Percentiles rank a stretch among this genome's conserved stretches.
Evolutionary conservation across 2,888 invertebrate species (phyloP).

Genomic region (Ochropacha duplaris): DNA sequence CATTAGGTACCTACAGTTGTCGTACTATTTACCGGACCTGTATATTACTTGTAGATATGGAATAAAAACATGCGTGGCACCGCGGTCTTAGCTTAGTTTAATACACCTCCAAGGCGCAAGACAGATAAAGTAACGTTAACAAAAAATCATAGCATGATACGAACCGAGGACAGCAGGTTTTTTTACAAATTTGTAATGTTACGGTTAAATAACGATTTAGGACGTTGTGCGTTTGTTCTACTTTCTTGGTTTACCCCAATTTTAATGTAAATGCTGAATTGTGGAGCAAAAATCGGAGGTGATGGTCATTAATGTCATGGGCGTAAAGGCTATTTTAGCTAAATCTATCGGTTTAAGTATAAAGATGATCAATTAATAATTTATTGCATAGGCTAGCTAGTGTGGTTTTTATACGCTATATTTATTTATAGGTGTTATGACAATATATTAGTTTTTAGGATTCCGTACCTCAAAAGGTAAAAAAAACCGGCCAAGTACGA

Average conservation of each 20-base stretch:
- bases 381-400: too few relatives aligned
- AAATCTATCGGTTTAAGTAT: not conserved
- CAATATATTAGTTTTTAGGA: too few relatives aligned
- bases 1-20: too few relatives aligned
- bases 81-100: not conserved
- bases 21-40: too few relatives aligned
- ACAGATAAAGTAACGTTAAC: constrained; percentile 9
- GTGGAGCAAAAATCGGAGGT: not conserved
- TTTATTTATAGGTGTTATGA: too few relatives aligned
- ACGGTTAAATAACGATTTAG: constrained; percentile 37
- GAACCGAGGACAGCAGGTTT: constrained; percentile 48
- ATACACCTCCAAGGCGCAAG: constrained; percentile 7
- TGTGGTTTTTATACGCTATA: too few relatives aligned
- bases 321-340: not conserved
- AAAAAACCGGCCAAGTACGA: too few relatives aligned
- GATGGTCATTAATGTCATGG: constrained; percentile 1
- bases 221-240: constrained; percentile 15
- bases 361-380: too few relatives aligned
- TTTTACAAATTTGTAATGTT: constrained; percentile 32
- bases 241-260: constrained; percentile 8
- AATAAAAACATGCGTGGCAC: not conserved
- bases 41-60: too few relatives aligned
- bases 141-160: constrained; percentile 30
- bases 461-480: too few relatives aligned
- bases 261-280: not conserved